Base-by-base conservation (phyloP, 1,140 invertebrate genomes). In the Choristoneura fumiferana region DNA sequence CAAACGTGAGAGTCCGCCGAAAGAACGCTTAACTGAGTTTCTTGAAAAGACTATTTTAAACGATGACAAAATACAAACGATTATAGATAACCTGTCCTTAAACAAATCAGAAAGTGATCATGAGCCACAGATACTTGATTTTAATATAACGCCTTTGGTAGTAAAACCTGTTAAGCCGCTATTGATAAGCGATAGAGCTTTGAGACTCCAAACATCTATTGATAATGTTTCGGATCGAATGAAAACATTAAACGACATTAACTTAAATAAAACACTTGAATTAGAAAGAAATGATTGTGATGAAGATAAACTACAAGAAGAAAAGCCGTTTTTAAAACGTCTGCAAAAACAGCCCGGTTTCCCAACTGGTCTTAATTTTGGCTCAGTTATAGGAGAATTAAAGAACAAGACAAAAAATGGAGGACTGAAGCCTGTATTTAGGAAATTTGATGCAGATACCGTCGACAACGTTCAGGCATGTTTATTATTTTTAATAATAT, bases 11-110 rank as follows among this genome's bases (percentile, higher is more conserved):
- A 86, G 83, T 58, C 84, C 83, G n/a, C 84, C 84, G 6, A 89
- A 84, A 67, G 86, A 89, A 65, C 71, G 77, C 40, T 69, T 89
- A 34, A 68, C 83, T 5, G 79, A 85, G 64, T 89, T 81, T 59
- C 63, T 89, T 15, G 84, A 89, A 61, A 89, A 87, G 71, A 87
- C 78, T 54, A 75, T 89, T 73, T 77, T 89, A 58, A 83, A 80
- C 45, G 79, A 87, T 71, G 81, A 87, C 54, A 89, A 87, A 68
- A 73, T 89, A 66, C 81, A 87, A 63, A 80, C 81, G 14, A 86
- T 89, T 62, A 78, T 89, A 54, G 76, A 89, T 53, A 89, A 87
- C 56, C 69, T 89, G 36, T 86, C 86, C 13, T 62, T 89, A 40
- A 76, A 81, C 60, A 76, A 75, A 66, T 72, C 65, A 34, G 71